Conservation (phyloP, 2,888 invertebrate genomes). For the Meteorus colon region DNA sequence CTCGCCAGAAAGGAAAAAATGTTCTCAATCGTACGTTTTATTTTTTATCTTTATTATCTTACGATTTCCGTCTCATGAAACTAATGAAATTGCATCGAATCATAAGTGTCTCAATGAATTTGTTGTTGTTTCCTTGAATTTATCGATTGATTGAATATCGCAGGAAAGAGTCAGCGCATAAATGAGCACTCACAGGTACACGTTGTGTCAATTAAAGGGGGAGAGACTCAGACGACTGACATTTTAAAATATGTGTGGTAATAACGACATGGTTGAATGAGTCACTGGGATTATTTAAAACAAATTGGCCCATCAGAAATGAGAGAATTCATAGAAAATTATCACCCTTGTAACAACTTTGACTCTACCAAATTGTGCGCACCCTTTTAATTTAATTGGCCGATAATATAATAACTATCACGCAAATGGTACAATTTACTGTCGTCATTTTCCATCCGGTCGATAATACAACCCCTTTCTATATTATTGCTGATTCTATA, state of each 20-base stretch:
- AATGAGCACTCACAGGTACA: conserved; percentile 53
- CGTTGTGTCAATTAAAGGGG: conserved; percentile 8
- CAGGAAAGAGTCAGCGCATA: conserved; percentile 46
- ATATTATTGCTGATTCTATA: conserved; percentile 1
- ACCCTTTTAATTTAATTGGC: not conserved
- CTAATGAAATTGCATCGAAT: not conserved
- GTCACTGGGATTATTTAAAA: not conserved
- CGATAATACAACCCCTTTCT: not conserved
- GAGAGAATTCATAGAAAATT: conserved; percentile 11
- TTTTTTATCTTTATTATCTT: not conserved
- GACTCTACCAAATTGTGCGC: not conserved
- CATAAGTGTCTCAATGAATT: conserved; percentile 31
- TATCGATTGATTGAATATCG: conserved; percentile 39
- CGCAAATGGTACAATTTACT: conserved; percentile 1
- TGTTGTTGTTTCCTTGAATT: conserved; percentile 25
- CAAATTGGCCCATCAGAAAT: conserved; percentile 15
- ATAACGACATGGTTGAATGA: conserved; percentile 1
- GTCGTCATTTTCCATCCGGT: not conserved
- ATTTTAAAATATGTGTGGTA: not conserved
- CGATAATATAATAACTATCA: not conserved
- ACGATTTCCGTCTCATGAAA: not conserved
- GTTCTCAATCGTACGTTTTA: not conserved
- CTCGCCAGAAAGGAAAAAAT: not conserved
- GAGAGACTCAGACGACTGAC: conserved; percentile 13
- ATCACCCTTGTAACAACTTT: not conserved